Base-by-base conservation (phyloP, 2,888 invertebrate species). In the Lutraria lutraria region DNA sequence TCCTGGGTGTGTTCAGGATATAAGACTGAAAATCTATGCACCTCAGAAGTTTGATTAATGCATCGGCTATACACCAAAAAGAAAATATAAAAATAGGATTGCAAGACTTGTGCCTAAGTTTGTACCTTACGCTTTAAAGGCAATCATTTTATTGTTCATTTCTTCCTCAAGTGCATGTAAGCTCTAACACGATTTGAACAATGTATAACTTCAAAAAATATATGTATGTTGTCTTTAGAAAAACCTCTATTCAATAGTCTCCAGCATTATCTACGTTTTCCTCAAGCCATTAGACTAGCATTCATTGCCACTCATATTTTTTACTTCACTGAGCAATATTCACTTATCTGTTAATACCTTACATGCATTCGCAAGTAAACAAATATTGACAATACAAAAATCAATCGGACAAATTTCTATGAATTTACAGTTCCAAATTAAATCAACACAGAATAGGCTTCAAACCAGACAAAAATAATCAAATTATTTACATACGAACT, bases 11-110 rank as follows among this genome's bases (percentile, higher is more conserved):
- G 85, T 85, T 54, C 79, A 72, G 72, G 76, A 79, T 79, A 54
- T 85, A 53, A 68, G 63, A n/a, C 54, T 8, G 0, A 31, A 10
- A 21, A 85, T 76, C 54, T n/a, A 60, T 21, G 29, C 68, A 68
- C 29, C 53, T 79, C 76, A 21, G 31, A 85, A 84, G 25, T 25
- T 25, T 56, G 83, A 86, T 86, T 83, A 83, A 88, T 79, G 60
- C 86, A 90, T 90, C 84, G 25, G 86, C 84, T 88, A 86, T 86
- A 31, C 43, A 83, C 60, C 31, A 72, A 29, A 72, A 90, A 88
- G 88, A 81, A 90, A 19, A 56, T 81, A 54, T 86, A 79, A 43
- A 43, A 29, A 86, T 25, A 16, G 25, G 79, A 34, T 43, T 34
- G 56, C 34, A 43, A 16, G 6, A 43, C 2, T 2, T 25, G 52